Base-by-base conservation (phyloP, 37 sponge, comb jelly and placozoan genomes). In the Halichondria panicea region DNA sequence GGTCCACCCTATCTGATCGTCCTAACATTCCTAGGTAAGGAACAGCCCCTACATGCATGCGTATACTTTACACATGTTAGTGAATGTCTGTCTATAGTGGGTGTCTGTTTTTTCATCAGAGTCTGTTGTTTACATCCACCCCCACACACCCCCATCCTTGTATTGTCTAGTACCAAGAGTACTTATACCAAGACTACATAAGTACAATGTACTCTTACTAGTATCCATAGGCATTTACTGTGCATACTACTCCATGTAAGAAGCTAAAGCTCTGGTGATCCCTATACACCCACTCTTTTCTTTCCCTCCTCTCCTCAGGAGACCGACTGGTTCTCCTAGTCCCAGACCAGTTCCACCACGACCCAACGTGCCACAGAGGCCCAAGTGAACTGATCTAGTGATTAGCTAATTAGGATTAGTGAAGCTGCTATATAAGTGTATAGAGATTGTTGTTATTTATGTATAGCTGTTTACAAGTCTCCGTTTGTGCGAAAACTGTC, bases 311-410 rank as follows among this genome's bases (percentile, higher is more conserved):
- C 55, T 13, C 45, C 46, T 7, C 60, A 80, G 80, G 28, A 48
- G 83, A 15, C 83, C 68, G 13, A 31, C 75, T 13, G n/a, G 36
- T n/a, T 44, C n/a, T 38, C 66, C 66, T 36, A 59, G 61, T 0
- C 59, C 67, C 1, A 43, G 43, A 19, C 67, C 70, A 42, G 61
- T 70, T 4, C 80, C 80, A 31, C 48, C 80, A 9, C 70, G 70
- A 15, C 80, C 80, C 45, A 34, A 32, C 28, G 46, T 79, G 46
- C 80, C 80, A 9, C 80, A 79, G 61, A 69, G 80, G 52, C 80
- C 80, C n/a, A n/a, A n/a, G n/a, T n/a, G n/a, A n/a, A n/a, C n/a
- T n/a, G n/a, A n/a, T n/a, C n/a, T n/a, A n/a, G n/a, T n/a, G n/a
- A n/a, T n/a, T n/a, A n/a, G n/a, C n/a, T n/a, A n/a, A n/a, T n/a